Conservation (phyloP, 1,140 invertebrate genomes). For the Lucilia sericata region DNA sequence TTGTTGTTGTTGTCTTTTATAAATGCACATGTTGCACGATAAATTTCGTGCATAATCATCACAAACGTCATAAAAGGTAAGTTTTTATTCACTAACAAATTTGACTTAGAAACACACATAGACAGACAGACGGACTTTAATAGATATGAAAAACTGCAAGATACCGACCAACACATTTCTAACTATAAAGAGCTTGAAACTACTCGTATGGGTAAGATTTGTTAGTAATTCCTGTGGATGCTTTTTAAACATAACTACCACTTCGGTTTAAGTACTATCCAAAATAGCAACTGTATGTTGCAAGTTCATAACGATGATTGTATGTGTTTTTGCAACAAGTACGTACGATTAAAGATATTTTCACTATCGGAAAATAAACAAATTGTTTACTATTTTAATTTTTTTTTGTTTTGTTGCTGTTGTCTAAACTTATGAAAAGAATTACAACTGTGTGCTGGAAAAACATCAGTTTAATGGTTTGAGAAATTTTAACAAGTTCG, state of each 20-base stretch:
- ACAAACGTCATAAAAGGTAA: slow-evolving; percentile 11
- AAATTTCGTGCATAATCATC: slow-evolving; percentile 50
- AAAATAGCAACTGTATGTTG: not conserved
- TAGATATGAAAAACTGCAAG: slow-evolving; percentile 17
- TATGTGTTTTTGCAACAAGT: slow-evolving; percentile 13
- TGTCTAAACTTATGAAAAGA: slow-evolving; percentile 16
- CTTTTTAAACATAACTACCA: not conserved
- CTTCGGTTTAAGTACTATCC: not conserved
- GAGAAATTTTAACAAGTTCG: not conserved
- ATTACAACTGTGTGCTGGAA: not conserved
- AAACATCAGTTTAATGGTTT: slow-evolving; percentile 15
- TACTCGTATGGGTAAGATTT: no score
- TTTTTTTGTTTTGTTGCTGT: not conserved
- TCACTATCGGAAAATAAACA: not conserved
- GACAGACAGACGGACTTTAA: not conserved
- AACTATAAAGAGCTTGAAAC: not conserved
- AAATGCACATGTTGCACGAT: slow-evolving; percentile 50
- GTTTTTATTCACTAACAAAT: slow-evolving; percentile 3
- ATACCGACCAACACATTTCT: not conserved
- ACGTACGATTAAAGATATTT: slow-evolving; percentile 15
- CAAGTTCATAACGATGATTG: not conserved
- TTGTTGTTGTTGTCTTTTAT: slow-evolving; percentile 44
- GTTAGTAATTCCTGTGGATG: no score
- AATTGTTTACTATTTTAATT: slow-evolving; percentile 11
- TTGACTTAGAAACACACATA: not conserved